Percentiles rank a stretch among this genome's conserved stretches.
phyloP scores from a whole-genome alignment of 92 coral and sea anemone species.

The Palythoa grandis region DNA sequence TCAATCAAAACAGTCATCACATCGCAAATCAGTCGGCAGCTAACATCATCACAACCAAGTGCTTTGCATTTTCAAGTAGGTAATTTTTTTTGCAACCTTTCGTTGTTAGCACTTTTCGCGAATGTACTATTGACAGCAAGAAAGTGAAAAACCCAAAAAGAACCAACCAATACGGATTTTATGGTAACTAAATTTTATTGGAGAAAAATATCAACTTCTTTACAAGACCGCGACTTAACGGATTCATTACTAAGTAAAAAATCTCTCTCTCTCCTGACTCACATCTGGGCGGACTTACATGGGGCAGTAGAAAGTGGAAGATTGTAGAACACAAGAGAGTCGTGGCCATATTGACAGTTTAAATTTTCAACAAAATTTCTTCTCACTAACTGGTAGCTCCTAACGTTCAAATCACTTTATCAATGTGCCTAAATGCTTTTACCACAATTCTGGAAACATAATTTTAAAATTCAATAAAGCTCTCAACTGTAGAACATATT shows the following conservation, averaged over 20 bases:
- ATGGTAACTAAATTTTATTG: slow-evolving; percentile 30
- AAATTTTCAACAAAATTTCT: background rate
- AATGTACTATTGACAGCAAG: too few relatives aligned
- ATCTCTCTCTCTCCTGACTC: background rate
- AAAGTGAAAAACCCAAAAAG: too few relatives aligned
- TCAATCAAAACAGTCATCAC: too few relatives aligned
- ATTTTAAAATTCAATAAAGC: background rate
- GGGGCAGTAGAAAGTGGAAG: background rate
- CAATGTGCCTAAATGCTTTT: background rate
- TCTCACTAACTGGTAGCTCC: background rate
- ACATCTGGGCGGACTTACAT: background rate
- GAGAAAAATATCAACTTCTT: slow-evolving; percentile 36
- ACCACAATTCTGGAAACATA: background rate
- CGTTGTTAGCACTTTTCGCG: too few relatives aligned
- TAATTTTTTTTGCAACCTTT: too few relatives aligned
- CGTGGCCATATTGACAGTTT: background rate
- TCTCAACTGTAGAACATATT: background rate
- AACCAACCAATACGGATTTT: background rate
- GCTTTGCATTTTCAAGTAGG: too few relatives aligned
- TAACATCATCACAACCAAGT: too few relatives aligned
- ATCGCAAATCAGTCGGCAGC: too few relatives aligned
- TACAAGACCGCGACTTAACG: slow-evolving; percentile 5
- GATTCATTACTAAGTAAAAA: slow-evolving; percentile 9
- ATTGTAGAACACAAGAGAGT: background rate
- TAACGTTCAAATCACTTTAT: background rate